phyloP scores from a whole-genome alignment of 2,113 vertebrate species.

The Apus apus region DNA sequence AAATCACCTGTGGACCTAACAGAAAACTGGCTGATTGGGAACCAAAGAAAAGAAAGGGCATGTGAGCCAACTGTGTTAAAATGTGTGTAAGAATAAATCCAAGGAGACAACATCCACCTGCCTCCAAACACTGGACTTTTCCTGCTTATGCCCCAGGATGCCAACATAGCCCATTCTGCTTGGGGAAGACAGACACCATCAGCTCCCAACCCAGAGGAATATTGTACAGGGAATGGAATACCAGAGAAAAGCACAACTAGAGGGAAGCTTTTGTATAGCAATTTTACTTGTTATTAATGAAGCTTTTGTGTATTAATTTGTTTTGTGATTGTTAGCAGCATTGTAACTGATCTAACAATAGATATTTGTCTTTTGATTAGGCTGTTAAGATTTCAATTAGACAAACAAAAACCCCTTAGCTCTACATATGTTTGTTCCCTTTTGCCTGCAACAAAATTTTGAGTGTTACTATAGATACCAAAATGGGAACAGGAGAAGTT shows the following conservation, averaged over 20 bases:
- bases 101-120: not conserved
- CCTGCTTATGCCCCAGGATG: not conserved
- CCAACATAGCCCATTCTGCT: not conserved
- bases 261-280: not conserved
- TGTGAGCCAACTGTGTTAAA: not conserved
- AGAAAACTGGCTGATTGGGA: not conserved
- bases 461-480: not conserved
- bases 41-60: not conserved
- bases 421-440: not conserved
- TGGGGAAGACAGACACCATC: not conserved
- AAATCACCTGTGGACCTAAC: not conserved
- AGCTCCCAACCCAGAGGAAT: not conserved
- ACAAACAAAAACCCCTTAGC: not conserved
- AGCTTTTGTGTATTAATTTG: not conserved
- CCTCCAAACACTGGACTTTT: not conserved
- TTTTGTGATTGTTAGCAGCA: not conserved
- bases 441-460: not conserved
- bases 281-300: not conserved
- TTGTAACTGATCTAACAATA: not conserved
- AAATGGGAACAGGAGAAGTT: not conserved
- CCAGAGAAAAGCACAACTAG: not conserved
- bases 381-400: not conserved
- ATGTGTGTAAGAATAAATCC: not conserved
- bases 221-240: not conserved
- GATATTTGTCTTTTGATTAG: not conserved